Evolutionary conservation across 1,140 invertebrate species (phyloP), one percentile per base, ranked within the genome.

Genomic region (Lordiphosa collinella): DNA sequence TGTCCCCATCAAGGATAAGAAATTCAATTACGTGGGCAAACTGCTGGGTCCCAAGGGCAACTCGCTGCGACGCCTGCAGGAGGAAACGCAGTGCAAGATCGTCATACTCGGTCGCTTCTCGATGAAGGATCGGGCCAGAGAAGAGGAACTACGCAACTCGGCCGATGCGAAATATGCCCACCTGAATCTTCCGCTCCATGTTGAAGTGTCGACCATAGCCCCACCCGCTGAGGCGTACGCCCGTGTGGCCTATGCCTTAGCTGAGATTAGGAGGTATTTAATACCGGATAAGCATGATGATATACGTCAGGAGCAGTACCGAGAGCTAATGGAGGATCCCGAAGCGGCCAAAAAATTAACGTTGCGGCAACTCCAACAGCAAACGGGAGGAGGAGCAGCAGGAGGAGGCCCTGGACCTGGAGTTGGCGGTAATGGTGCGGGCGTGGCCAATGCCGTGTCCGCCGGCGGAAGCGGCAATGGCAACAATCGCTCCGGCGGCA

Each of bases 31-130:
- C 90, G 96, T 98, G 60, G 96, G 97, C 22, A 98, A 98, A 90
- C 90, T 98, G 38, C 90, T 98, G 68, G 96, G 97, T 57, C 97
- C 97, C 36, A 97, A 97, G 90, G 97, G 97, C 47, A 95, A 95
- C 89, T 96, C 96, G 3, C 91, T 98, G 90, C 97, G 97, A 89
- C 92, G 96, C 63, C 91, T 98, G 9, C 97, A 98, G 90, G 96
- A 98, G 88, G 95, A 97, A 87, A 98, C 96, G n/a, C 96, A 97
- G 92, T 97, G 96, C 72, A 98, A 97, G 90, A 98, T 98, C 93
- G 95, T 96, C 12, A 95, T 98, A 48, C 91, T 99, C 5, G 97
- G 98, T 8, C 92, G 94, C 85, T 97, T 97, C 46, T 98, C 97
- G 9, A 98, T 99, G 95, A 94, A 96, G 87, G 97, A 99, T 90